Base-by-base conservation (phyloP, 2,888 invertebrate species). In the Diarsia dahlii region DNA sequence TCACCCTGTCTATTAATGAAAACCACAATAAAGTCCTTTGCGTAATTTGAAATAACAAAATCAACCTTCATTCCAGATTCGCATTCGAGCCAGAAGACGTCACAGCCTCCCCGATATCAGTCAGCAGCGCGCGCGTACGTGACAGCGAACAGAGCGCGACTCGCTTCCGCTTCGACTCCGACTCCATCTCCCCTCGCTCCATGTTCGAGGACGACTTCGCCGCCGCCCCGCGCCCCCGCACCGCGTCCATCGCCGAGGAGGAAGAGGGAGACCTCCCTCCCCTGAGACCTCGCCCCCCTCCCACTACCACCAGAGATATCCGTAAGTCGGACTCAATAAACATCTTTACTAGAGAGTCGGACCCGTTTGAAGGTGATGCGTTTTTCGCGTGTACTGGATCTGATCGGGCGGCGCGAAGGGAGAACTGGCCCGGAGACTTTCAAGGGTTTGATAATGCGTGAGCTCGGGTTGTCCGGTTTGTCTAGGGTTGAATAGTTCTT, bases 261-360 rank as follows among this genome's bases (percentile, higher is more conserved):
- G 96, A 96, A 73, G 96, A 96, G 76, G 89, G 89, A 54, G 97
- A 94, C 73, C 91, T 94, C 28, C 96, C 94, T 34, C 97, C 94
- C 60, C 91, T 93, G 23, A 90, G 93, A 81, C 88, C 90, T 70
- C 96, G 92, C 45, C 93, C 93, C 84, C 96, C 82, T 89, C 85
- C 88, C 13, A 54, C 88, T 12, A 50, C 67, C 4, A 97, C 98
- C 81, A 97, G 97, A 74, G 97, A 98, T 89, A 97, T 98, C 67
- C 98, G 98, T 90, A 99, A 99, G 93, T 99, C 99, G 0, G 99
- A 99, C 91, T 99, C 99, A 6, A 98, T 99, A 13, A 99, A 99
- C 93, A 99, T 99, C 89, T 99, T 99, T 95, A 98, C 98, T 8
- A 97, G 98, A 70, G 98, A 98, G 90, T 97, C 97, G 65, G 99